Base-by-base conservation (phyloP, 2,797 vertebrate species). In the Epinephelus malabaricus region DNA sequence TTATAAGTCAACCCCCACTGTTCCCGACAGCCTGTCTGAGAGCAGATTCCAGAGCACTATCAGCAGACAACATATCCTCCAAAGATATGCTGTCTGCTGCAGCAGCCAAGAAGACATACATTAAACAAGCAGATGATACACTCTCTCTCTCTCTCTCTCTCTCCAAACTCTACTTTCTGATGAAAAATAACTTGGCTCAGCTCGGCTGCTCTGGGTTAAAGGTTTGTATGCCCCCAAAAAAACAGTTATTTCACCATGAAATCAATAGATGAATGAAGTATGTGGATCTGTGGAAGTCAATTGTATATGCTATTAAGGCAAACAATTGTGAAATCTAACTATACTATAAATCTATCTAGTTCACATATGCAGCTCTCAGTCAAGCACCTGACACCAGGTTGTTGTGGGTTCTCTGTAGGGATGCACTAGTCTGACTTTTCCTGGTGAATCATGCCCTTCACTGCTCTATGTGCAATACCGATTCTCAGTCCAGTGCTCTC, bases 81-180 rank as follows among this genome's bases (percentile, higher is more conserved):
- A 58, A 85, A 71, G 76, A 80, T 75, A 55, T 73, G 59, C 67
- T 68, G 69, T 75, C 55, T 73, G 59, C 67, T 65, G 69, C 67
- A 78, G 73, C 60, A 74, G 65, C 50, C 67, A 82, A 66, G 73
- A 68, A 70, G 72, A 70, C 75, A 84, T 68, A 83, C 77, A 75
- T 77, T 67, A 75, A 86, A 83, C 47, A 69, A 88, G 70, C 60
- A 76, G 66, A 79, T 45, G 38, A 79, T 71, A 81, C 27, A 6
- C 27, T 30, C 27, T 30, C 27, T 30, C 27, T 6, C 27, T 30
- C 27, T 30, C 27, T 30, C 27, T 6, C 27, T 30, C 27, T 30
- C 7, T 34, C 34, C 6, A 1, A 34, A 34, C 34, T 34, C 7
- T 8, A 62, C 66, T 76, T 45, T 58, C 64, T 64, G 66, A 55